These are phyloP conservation scores for Luehdorfia chinensis DNA, from an alignment of 1,140 invertebrate genomes.

Conservation along the genomic window DNA sequence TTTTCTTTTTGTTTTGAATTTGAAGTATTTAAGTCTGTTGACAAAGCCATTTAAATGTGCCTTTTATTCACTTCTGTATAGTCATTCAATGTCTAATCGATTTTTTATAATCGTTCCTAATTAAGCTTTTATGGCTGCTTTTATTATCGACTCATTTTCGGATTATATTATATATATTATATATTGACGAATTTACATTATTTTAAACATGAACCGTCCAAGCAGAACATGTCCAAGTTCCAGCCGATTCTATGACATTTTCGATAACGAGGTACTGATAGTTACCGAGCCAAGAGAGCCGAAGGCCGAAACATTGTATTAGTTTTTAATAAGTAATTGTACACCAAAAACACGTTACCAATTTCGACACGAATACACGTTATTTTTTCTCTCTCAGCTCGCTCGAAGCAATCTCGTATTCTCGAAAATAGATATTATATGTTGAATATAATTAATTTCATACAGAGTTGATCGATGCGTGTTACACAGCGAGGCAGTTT, in stretches of 20 bases:
- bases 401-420: constrained; percentile 65
- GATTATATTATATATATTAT: no score
- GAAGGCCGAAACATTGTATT: constrained; percentile 33
- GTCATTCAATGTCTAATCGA: no score
- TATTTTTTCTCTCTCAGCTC: constrained; percentile 46
- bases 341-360: constrained; percentile 52
- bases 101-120: no score
- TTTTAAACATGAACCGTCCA: no score
- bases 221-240: no score
- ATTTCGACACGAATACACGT: constrained; percentile 64
- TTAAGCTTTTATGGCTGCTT: no score
- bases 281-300: not conserved
- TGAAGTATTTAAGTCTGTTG: no score
- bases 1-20: no score
- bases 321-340: constrained; percentile 70
- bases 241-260: constrained; percentile 1
- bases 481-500: constrained; percentile 33
- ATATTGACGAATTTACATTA: no score
- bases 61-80: no score
- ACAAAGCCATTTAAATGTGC: no score
- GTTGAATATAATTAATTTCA: constrained; percentile 71
- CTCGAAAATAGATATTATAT: constrained; percentile 71
- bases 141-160: no score
- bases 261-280: not conserved
- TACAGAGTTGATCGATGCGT: constrained; percentile 67